A percentile compares a stretch with the other conserved stretches of the same genome.
Conservation (phyloP, 23 tunicate genomes). For the Aplidium turbinatum region DNA sequence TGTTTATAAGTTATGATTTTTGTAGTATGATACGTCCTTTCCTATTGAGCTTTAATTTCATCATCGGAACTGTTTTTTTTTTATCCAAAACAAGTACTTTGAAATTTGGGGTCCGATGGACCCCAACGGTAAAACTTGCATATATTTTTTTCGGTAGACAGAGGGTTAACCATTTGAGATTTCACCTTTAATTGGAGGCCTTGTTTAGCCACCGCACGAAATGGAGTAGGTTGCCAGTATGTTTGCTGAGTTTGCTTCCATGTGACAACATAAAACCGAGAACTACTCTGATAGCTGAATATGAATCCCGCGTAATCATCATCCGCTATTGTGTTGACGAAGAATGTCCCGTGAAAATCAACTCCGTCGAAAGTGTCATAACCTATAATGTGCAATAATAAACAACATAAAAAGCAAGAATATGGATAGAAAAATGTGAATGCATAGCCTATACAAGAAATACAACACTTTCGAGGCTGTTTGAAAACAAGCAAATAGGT, state of each 20-base stretch:
- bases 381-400: constrained; percentile 50
- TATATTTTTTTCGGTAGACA: too few species aligned
- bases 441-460: too few species aligned
- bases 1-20: too few species aligned
- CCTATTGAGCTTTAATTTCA: too few species aligned
- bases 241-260: constrained; percentile 80
- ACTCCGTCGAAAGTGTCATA: constrained; percentile 82
- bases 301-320: constrained; percentile 80
- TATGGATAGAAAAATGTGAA: neutral
- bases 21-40: too few species aligned
- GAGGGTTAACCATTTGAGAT: too few species aligned
- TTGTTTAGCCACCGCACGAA: constrained; percentile 59
- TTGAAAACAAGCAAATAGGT: too few species aligned
- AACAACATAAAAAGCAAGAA: neutral
- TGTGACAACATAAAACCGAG: constrained; percentile 61
- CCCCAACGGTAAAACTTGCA: too few species aligned
- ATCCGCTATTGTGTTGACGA: constrained; percentile 69
- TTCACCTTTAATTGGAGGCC: constrained; percentile 70
- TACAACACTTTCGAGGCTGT: too few species aligned
- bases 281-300: constrained; percentile 86
- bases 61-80: too few species aligned
- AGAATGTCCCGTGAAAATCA: constrained; percentile 87
- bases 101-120: too few species aligned
- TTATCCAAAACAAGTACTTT: too few species aligned
- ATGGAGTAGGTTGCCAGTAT: constrained; percentile 59